Base-by-base conservation (phyloP, 2,888 invertebrate genomes). In the Iselma pallidipennis region DNA sequence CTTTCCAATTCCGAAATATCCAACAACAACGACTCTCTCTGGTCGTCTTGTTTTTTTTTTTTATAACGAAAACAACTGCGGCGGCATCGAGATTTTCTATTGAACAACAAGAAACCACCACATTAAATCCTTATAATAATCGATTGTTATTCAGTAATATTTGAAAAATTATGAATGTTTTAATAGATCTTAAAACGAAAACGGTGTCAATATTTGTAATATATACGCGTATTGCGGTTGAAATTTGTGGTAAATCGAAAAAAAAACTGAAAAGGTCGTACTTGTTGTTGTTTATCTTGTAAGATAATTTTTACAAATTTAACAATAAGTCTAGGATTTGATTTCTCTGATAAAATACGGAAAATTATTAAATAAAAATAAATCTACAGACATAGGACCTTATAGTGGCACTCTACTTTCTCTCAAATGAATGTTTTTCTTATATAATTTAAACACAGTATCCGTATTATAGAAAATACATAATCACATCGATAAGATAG, bases 361-460 rank as follows among this genome's bases (percentile, higher is more conserved):
- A 37, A 37, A 37, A 37, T 16, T 4, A 37, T 16, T 16, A 9
- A 37, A 33, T 33, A 33, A 33, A 33, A 33, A 14, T 7, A 16
- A 37, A 16, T 16, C 14, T 19, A 9, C 14, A n/a, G n/a, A 42
- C 10, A 12, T 4, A 19, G 21, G 42, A 21, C 42, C 10, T 42
- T 21, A 42, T 42, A 42, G 10, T 4, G 10, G 0, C 42, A 42
- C 19, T 21, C 45, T 45, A 50, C 59, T 60, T 60, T 60, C 59
- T 55, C 59, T 55, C 29, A 51, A 60, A 50, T 28, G 55, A 49
- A 60, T 16, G 42, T 45, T 37, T 33, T 45, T 53, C 49, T 60
- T 60, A 60, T 49, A 33, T 48, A 60, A 60, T 42, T 28, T 7
- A 45, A 12, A 45, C 26, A 21, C 26, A 23, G 55, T 29, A 42